A percentile compares a stretch with the other conserved stretches of the same genome.
phyloP scores from a whole-genome alignment of 2,888 invertebrate genomes.

The Seira ritae region DNA sequence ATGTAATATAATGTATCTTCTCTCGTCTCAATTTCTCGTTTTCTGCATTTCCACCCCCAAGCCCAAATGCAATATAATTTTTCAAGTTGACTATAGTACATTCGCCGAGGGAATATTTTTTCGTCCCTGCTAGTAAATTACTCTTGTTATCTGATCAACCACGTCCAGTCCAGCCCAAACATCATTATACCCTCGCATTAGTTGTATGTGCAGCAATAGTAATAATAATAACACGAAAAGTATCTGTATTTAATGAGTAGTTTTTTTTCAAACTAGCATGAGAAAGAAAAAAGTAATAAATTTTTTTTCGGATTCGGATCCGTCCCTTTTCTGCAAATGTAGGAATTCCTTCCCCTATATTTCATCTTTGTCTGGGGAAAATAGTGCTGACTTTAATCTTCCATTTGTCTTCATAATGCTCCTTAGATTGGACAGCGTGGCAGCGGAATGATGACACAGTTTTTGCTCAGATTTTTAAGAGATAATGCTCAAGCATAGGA shows the following conservation, averaged over 20 bases:
- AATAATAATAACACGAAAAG: constrained; percentile 18
- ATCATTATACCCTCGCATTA: not conserved
- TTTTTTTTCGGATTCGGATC: too few relatives aligned
- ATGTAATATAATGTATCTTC: constrained; percentile 23
- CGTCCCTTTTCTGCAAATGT: too few relatives aligned
- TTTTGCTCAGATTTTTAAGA: constrained; percentile 29
- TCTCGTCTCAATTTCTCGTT: too few relatives aligned
- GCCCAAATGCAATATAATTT: constrained; percentile 1
- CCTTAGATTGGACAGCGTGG: not conserved
- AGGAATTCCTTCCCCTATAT: too few relatives aligned
- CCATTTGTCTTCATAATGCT: not conserved
- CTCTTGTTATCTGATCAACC: constrained; percentile 56
- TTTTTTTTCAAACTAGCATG: constrained; percentile 11
- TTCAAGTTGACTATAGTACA: not conserved
- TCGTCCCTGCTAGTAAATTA: constrained; percentile 45
- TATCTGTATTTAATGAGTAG: constrained; percentile 28
- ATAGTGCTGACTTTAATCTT: not conserved
- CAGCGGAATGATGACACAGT: constrained; percentile 30
- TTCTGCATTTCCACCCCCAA: constrained; percentile 36
- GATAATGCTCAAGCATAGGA: too few relatives aligned
- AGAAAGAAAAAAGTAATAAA: not conserved
- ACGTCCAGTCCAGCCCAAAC: constrained; percentile 8
- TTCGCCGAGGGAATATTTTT: not conserved
- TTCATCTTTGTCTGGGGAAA: too few relatives aligned
- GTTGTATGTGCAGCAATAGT: constrained; percentile 3